These are phyloP conservation scores for Villa cingulata DNA, from an alignment of 2,888 invertebrate genomes.

Conservation along the genomic window DNA sequence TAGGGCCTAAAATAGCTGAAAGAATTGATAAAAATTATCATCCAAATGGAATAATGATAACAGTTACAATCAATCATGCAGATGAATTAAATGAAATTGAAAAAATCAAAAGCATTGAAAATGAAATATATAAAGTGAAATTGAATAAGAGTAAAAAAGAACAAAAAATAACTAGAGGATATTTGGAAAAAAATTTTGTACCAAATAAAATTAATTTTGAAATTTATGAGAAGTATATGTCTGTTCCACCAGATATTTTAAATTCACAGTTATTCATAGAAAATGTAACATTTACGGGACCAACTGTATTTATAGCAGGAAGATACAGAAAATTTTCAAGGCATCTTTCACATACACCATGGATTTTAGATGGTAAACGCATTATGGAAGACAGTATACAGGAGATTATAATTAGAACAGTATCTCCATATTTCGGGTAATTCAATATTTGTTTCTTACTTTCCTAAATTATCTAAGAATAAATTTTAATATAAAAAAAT, in stretches of 20 bases:
- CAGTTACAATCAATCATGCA: slow-evolving; percentile 35
- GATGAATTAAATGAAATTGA: slow-evolving; percentile 45
- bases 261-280: slow-evolving; percentile 19
- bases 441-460: slow-evolving; percentile 15
- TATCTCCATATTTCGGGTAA: slow-evolving; percentile 48
- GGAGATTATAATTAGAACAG: slow-evolving; percentile 63
- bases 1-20: slow-evolving; percentile 45
- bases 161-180: slow-evolving; percentile 47
- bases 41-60: slow-evolving; percentile 38
- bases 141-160: slow-evolving; percentile 13
- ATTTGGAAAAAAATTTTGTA: slow-evolving; percentile 44
- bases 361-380: slow-evolving; percentile 69
- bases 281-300: slow-evolving; percentile 26
- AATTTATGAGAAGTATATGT: slow-evolving; percentile 38
- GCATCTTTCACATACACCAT: slow-evolving; percentile 83
- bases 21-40: slow-evolving; percentile 43
- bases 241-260: slow-evolving; percentile 42
- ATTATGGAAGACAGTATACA: slow-evolving; percentile 80
- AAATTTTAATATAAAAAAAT: no score
- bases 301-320: slow-evolving; percentile 32
- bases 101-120: slow-evolving; percentile 29
- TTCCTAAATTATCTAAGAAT: neutral
- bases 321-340: slow-evolving; percentile 77
- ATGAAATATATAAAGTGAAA: slow-evolving; percentile 19
- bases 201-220: slow-evolving; percentile 38